Conservation (phyloP, 2,797 vertebrate genomes). For the Pangasius sanitwongsei region DNA sequence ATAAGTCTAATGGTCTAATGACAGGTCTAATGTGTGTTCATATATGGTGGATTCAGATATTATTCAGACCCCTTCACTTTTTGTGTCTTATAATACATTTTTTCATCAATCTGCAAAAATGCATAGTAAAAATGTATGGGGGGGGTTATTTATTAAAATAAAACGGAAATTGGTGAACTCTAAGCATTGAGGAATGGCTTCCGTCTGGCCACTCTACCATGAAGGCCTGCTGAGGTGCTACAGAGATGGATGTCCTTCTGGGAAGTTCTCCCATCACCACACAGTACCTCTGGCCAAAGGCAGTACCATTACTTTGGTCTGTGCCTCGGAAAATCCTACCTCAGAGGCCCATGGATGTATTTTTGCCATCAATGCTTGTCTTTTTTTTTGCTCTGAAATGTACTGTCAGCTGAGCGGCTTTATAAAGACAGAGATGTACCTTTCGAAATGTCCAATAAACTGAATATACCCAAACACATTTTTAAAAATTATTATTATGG, state of each 20-base stretch:
- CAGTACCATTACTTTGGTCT: not conserved
- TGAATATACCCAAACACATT: not conserved
- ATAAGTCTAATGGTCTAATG: not conserved
- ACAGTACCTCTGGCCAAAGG: not conserved
- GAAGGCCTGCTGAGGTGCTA: not conserved
- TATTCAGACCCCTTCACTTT: not conserved
- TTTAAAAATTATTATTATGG: not conserved
- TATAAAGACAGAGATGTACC: not conserved
- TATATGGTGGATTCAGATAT: not conserved
- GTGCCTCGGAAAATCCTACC: not conserved
- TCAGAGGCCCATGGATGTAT: not conserved
- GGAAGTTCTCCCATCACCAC: not conserved
- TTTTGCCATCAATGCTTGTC: not conserved
- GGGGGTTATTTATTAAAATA: not conserved
- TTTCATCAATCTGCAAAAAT: not conserved
- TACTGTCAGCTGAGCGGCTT: not conserved
- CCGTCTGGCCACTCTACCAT: not conserved
- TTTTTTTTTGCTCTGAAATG: not conserved
- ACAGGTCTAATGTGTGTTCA: not conserved
- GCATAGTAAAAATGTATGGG: not conserved
- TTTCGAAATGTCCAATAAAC: not conserved
- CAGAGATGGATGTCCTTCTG: not conserved
- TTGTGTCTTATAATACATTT: not conserved
- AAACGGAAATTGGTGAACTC: not conserved
- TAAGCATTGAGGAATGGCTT: not conserved